phyloP scores from a whole-genome alignment of 2,113 vertebrate genomes.

The Mobula hypostoma region DNA sequence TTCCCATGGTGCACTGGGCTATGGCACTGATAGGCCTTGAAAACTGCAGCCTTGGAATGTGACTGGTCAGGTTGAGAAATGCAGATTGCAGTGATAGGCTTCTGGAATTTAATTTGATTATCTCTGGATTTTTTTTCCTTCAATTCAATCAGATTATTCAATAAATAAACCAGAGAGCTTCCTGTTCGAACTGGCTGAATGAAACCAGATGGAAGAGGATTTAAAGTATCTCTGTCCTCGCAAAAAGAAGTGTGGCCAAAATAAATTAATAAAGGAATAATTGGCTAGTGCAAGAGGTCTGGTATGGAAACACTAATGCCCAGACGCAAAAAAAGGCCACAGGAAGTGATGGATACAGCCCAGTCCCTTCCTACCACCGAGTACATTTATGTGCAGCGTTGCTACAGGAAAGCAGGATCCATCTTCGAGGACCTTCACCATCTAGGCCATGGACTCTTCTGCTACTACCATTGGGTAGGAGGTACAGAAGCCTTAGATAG shows the following conservation, averaged over 20 bases:
- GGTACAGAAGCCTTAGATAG: no score
- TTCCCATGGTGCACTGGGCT: not conserved
- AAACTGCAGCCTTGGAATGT: not conserved
- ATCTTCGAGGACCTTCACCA: no score
- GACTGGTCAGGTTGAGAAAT: not conserved
- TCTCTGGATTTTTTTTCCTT: not conserved
- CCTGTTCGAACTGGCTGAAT: not conserved
- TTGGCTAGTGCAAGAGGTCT: not conserved
- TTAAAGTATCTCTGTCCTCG: not conserved
- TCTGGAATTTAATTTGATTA: conserved; percentile 28
- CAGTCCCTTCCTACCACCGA: no score
- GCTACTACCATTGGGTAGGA: no score
- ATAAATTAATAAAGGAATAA: not conserved
- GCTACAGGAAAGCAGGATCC: no score
- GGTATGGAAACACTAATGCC: no score
- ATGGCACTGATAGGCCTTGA: not conserved
- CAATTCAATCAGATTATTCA: not conserved
- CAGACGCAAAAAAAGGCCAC: no score
- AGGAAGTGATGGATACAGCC: no score
- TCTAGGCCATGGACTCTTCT: no score
- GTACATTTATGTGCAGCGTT: no score
- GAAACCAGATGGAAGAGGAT: not conserved
- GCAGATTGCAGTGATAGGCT: not conserved
- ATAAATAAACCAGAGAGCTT: not conserved
- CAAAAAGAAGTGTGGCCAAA: not conserved